Evolutionary conservation across 2,797 vertebrate genomes (phyloP).

Genomic region (Cuniculus paca): DNA sequence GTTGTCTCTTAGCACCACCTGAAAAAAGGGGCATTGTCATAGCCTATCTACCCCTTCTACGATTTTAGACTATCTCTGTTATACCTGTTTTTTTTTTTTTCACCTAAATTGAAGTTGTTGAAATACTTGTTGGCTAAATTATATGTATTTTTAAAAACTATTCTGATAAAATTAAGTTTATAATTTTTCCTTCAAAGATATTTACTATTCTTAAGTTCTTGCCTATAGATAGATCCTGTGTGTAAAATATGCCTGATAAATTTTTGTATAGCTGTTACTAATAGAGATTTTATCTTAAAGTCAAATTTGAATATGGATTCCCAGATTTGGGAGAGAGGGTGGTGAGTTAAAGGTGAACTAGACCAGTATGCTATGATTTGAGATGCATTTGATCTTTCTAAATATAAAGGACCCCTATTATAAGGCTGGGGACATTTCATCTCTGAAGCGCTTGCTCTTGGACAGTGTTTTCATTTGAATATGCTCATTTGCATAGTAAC

Average conservation of each 20-base stretch:
- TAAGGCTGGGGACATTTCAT: too few relatives aligned
- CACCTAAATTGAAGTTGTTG: neutral
- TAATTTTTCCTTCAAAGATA: slow-evolving; percentile 10
- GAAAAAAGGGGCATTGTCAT: neutral
- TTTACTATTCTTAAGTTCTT: slow-evolving; percentile 11
- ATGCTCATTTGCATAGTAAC: neutral
- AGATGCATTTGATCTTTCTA: neutral
- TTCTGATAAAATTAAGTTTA: neutral
- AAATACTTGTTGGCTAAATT: slow-evolving; percentile 20
- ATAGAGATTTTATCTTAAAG: neutral
- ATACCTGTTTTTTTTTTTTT: slow-evolving; percentile 7
- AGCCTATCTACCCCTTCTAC: neutral
- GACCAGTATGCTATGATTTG: neutral
- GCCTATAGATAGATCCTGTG: neutral
- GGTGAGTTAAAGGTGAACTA: neutral
- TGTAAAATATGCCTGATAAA: neutral
- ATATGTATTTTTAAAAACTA: slow-evolving; percentile 4
- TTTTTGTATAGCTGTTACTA: neutral
- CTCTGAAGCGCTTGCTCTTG: neutral
- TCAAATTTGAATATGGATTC: neutral
- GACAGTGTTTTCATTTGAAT: neutral
- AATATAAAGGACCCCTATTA: neutral
- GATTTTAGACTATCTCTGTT: neutral
- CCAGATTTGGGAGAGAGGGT: neutral
- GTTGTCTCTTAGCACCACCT: neutral